A percentile compares a stretch with the other conserved stretches of the same genome.
phyloP scores from a whole-genome alignment of 2,113 vertebrate species.

The Microcebus griseorufus region DNA sequence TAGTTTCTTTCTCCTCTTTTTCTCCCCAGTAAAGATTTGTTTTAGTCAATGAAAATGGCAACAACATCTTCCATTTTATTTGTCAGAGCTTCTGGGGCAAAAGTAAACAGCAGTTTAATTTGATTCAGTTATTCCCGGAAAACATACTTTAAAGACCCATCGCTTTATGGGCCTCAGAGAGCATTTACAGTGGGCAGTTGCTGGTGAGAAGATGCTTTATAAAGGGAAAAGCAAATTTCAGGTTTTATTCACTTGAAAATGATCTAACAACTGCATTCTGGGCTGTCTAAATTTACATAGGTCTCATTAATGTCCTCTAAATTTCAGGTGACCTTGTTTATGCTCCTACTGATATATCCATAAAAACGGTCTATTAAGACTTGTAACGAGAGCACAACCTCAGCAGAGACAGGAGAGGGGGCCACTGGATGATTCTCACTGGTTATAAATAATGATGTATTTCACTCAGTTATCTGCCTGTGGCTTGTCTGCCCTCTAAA shows the following conservation, averaged over 20 bases:
- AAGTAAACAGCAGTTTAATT: conserved; percentile 70
- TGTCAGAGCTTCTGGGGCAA: conserved; percentile 38
- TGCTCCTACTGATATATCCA: neutral
- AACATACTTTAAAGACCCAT: conserved; percentile 57
- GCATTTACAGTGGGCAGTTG: conserved; percentile 46
- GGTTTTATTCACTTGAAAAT: conserved; percentile 75
- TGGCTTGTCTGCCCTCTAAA: conserved; percentile 67
- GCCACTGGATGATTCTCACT: neutral
- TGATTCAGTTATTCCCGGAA: conserved; percentile 56
- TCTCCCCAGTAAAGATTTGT: conserved; percentile 68
- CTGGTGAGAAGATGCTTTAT: conserved; percentile 57
- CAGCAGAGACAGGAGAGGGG: neutral
- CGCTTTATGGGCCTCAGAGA: conserved; percentile 47
- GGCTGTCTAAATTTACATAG: conserved; percentile 27
- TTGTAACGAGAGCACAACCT: conserved; percentile 24
- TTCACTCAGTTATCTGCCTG: conserved; percentile 51
- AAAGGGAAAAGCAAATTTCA: conserved; percentile 79
- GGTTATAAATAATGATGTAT: conserved; percentile 27
- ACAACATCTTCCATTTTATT: conserved; percentile 72
- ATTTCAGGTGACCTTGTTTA: conserved; percentile 55
- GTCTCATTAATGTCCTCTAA: conserved; percentile 56
- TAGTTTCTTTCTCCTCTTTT: conserved; percentile 70
- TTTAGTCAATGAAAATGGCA: conserved; percentile 81
- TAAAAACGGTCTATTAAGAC: conserved; percentile 37
- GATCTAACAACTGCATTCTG: conserved; percentile 68